These are phyloP conservation scores for Nysson spinosus DNA, from an alignment of 2,888 invertebrate species.

Conservation along the genomic window DNA sequence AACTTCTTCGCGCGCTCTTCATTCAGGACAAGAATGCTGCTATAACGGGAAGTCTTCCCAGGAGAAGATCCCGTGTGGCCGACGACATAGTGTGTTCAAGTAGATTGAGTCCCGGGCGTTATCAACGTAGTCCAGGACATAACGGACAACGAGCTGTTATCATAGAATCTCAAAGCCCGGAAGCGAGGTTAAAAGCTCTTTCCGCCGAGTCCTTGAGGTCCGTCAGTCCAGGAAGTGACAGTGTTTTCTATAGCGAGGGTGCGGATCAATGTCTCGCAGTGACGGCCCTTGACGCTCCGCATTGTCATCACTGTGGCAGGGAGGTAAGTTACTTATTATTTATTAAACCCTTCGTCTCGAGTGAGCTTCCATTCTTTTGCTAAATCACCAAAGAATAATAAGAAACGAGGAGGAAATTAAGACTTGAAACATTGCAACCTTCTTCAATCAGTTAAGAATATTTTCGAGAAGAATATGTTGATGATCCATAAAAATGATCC, in stretches of 20 bases:
- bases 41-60: constrained; percentile 81
- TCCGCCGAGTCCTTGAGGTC: constrained; percentile 92
- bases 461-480: too few relatives aligned
- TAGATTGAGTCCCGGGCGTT: constrained; percentile 71
- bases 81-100: constrained; percentile 75
- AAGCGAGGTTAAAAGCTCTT: constrained; percentile 85
- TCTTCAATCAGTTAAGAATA: too few relatives aligned
- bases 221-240: constrained; percentile 94
- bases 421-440: too few relatives aligned
- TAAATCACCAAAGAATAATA: too few relatives aligned
- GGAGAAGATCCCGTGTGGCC: constrained; percentile 81
- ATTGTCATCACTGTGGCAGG: constrained; percentile 91
- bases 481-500: too few relatives aligned
- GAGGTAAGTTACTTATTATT: constrained; percentile 79
- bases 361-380: not conserved
- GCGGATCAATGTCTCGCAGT: constrained; percentile 78
- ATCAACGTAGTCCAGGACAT: constrained; percentile 77
- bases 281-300: constrained; percentile 76
- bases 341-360: not conserved
- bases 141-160: constrained; percentile 68
- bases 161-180: constrained; percentile 76
- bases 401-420: too few relatives aligned
- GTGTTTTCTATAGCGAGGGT: constrained; percentile 92
- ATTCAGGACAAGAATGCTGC: constrained; percentile 82
- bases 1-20: not conserved